A percentile compares a stretch with the other conserved stretches of the same genome.
phyloP scores from a whole-genome alignment of 2,797 vertebrate species.

The Naso thynnoides region DNA sequence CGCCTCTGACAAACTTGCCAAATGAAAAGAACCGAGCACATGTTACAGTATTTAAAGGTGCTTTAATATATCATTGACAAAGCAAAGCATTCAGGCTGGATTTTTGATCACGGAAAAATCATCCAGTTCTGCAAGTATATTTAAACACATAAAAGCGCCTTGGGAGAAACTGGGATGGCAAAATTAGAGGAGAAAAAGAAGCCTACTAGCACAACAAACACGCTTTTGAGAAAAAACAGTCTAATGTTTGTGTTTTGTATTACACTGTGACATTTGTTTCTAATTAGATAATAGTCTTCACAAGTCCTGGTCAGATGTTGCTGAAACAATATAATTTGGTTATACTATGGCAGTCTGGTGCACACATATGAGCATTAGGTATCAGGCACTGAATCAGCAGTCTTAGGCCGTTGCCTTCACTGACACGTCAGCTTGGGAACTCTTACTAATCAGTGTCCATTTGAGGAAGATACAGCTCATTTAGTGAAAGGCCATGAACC shows the following conservation, averaged over 20 bases:
- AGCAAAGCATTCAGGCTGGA: slow-evolving; percentile 57
- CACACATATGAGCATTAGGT: not conserved
- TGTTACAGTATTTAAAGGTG: slow-evolving; percentile 60
- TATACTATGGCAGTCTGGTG: not conserved
- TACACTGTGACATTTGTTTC: not conserved
- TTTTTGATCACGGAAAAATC: slow-evolving; percentile 56
- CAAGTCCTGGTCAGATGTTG: not conserved
- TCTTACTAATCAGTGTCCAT: slow-evolving; percentile 51
- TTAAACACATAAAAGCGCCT: slow-evolving; percentile 25
- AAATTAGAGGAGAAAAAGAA: not conserved
- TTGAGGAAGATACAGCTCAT: slow-evolving; percentile 68
- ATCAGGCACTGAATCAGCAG: slow-evolving; percentile 29
- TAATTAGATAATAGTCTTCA: not conserved
- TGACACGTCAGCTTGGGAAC: slow-evolving; percentile 34
- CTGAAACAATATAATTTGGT: not conserved
- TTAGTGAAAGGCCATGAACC: slow-evolving; percentile 65
- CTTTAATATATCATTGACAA: slow-evolving; percentile 66
- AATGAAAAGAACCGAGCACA: slow-evolving; percentile 59
- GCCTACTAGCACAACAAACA: not conserved
- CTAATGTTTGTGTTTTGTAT: not conserved
- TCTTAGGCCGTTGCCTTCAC: slow-evolving; percentile 9
- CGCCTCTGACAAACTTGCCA: slow-evolving; percentile 31
- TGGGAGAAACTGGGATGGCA: slow-evolving; percentile 19
- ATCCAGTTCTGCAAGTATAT: slow-evolving; percentile 17
- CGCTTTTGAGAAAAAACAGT: slow-evolving; percentile 1